Base-by-base conservation (phyloP, 2,113 vertebrate genomes). In the Salvelinus namaycush region DNA sequence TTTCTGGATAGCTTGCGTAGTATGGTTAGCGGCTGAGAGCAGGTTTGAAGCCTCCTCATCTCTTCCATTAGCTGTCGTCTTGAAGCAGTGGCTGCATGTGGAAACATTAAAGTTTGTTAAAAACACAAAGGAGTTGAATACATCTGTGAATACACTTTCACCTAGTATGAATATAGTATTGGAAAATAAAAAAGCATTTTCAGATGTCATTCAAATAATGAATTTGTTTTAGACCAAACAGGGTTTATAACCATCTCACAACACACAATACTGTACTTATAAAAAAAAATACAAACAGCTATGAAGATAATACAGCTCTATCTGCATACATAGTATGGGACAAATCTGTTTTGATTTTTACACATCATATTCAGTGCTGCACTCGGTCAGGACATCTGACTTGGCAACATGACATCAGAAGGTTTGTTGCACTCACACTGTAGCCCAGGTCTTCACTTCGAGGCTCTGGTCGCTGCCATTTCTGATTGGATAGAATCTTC, bases 381-480 rank as follows among this genome's bases (percentile, higher is more conserved):
- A 44, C 9, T 44, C 9, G 4, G 51, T 54, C 51, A 18, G 1
- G 16, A 54, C 12, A 54, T 16, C 14, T 1, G 51, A 18, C 51
- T 54, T 54, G 51, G 16, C 16, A 14, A 14, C 16, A 18, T 54
- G 16, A 54, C 51, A 54, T 54, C 13, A 54, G 39, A 44, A 44
- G 51, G 16, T 54, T 14, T 31, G 57, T 39, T 70, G 1, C 70
- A 72, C 91, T 92, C 76, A 94, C 94, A 85, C 86, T 39, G 76
- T 92, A 98, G 82, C 89, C 90, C 81, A 75, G 22, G 14, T 91
- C 92, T 0, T 79, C 87, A 1, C 74, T 72, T 6, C 79, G 73
- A 0, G 85, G 74, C 0, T 96, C 95, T 0, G 95, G 96, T 76
- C 94, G 93, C 79, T 95, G 95, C 97, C 97, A 99, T 14, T 87